These are phyloP conservation scores for Erannis defoliaria DNA, from an alignment of 2,888 invertebrate species.

Conservation along the genomic window DNA sequence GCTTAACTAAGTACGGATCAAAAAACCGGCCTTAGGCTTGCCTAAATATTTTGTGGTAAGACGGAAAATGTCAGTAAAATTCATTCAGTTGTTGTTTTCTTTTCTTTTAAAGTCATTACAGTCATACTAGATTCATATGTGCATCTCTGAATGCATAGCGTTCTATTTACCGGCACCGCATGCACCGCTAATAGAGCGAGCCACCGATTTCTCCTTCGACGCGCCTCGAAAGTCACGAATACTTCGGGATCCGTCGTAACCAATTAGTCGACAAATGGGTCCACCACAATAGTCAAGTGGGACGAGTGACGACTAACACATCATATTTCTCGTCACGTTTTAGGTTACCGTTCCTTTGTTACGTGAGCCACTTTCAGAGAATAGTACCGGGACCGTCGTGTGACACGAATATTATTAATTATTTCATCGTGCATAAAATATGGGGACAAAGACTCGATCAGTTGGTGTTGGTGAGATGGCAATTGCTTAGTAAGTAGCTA, in stretches of 20 bases:
- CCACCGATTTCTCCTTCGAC: slow-evolving; percentile 68
- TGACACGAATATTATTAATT: slow-evolving; percentile 83
- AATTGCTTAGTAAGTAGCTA: too few relatives aligned
- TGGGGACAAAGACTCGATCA: slow-evolving; percentile 56
- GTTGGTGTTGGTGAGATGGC: slow-evolving; percentile 40
- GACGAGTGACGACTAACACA: slow-evolving; percentile 61
- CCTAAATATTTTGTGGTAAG: too few relatives aligned
- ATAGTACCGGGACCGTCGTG: slow-evolving; percentile 73
- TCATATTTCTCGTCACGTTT: slow-evolving; percentile 84
- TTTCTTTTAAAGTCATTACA: too few relatives aligned
- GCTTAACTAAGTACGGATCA: too few relatives aligned
- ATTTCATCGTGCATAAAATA: slow-evolving; percentile 69
- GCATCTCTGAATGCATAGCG: slow-evolving; percentile 7
- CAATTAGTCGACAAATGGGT: slow-evolving; percentile 78
- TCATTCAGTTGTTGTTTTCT: too few relatives aligned
- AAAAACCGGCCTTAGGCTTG: too few relatives aligned
- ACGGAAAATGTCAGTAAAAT: too few relatives aligned
- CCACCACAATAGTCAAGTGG: slow-evolving; percentile 66
- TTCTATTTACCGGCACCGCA: slow-evolving; percentile 34
- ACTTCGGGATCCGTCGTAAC: slow-evolving; percentile 65
- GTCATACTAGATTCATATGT: background rate
- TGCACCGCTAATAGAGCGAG: slow-evolving; percentile 53
- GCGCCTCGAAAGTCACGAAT: slow-evolving; percentile 62
- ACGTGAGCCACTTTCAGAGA: slow-evolving; percentile 84
- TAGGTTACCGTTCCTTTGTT: slow-evolving; percentile 83